A percentile compares a stretch with the other conserved stretches of the same genome.
These are phyloP conservation scores for Artibeus jamaicensis DNA, from an alignment of 2,797 vertebrate genomes.

Conservation along the genomic window DNA sequence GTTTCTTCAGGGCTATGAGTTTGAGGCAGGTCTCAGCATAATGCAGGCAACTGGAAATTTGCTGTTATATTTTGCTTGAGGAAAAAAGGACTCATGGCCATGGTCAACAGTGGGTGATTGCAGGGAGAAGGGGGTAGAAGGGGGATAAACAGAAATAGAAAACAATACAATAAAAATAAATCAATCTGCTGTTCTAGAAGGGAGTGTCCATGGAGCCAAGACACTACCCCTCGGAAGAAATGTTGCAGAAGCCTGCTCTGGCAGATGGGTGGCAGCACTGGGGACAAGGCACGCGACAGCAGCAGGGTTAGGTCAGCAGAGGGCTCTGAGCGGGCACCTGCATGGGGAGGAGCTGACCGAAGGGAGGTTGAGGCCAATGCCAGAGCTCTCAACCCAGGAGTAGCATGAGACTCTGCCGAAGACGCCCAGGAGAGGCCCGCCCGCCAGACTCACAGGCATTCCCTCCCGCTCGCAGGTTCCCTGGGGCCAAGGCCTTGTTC, in stretches of 20 bases:
- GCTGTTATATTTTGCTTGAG: not conserved
- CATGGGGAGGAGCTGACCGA: not conserved
- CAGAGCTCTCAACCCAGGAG: not conserved
- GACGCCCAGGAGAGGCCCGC: not conserved
- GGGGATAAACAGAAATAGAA: not conserved
- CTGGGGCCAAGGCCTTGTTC: too few relatives aligned
- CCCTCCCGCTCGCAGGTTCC: too few relatives aligned
- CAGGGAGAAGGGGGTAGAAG: not conserved
- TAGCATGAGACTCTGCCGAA: not conserved
- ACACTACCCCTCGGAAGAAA: not conserved
- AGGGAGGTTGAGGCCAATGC: not conserved
- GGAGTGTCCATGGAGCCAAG: not conserved
- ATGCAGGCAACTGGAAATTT: not conserved
- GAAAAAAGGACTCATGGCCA: not conserved
- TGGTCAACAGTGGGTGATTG: not conserved
- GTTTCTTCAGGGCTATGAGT: not conserved
- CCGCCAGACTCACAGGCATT: rapidly evolving
- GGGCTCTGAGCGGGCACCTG: not conserved
- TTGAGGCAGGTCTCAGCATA: not conserved
- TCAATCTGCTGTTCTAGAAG: not conserved
- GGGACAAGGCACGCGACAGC: not conserved
- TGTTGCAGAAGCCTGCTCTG: not conserved
- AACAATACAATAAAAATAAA: not conserved
- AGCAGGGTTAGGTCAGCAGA: rapidly evolving
- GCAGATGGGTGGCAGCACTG: rapidly evolving